Percentiles rank a stretch among this genome's conserved stretches.
Evolutionary conservation across 1,140 invertebrate genomes (phyloP).

Genomic region (Caenorhabditis brenneri): DNA sequence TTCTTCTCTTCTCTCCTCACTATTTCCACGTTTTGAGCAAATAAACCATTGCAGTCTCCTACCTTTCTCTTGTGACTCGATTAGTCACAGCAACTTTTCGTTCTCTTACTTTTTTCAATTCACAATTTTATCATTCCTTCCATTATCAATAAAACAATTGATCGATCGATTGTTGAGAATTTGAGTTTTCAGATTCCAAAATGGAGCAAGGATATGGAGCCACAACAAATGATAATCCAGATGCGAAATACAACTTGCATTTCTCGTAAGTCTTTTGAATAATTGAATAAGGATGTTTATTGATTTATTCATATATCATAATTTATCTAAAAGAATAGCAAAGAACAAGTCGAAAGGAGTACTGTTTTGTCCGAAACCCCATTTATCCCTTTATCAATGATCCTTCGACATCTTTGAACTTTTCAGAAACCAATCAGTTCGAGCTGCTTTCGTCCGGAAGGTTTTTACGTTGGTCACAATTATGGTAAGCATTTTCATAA

Average conservation of each 20-base stretch:
- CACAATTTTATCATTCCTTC: neutral
- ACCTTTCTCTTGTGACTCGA: neutral
- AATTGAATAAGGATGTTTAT: neutral
- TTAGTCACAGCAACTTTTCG: neutral
- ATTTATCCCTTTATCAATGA: no score
- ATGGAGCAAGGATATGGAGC: slow-evolving; percentile 25
- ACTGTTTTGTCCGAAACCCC: no score
- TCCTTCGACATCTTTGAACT: no score
- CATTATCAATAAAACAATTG: neutral
- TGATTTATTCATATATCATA: neutral
- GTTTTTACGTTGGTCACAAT: slow-evolving; percentile 64
- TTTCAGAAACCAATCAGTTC: slow-evolving; percentile 59
- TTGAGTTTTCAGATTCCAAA: neutral
- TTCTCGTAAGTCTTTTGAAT: neutral
- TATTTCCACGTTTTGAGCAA: slow-evolving; percentile 9
- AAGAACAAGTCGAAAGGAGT: no score
- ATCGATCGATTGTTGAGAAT: neutral
- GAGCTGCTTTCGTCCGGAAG: slow-evolving; percentile 66
- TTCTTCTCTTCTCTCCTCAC: neutral
- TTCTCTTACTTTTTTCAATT: neutral
- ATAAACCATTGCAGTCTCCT: neutral
- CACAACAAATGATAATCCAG: neutral
- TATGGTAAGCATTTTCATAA: slow-evolving; percentile 60
- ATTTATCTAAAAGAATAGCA: no score
- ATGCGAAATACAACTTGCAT: neutral